A percentile compares a stretch with the other conserved stretches of the same genome.
phyloP scores from a whole-genome alignment of 2,797 vertebrate species.

The Tolypeutes matacus region DNA sequence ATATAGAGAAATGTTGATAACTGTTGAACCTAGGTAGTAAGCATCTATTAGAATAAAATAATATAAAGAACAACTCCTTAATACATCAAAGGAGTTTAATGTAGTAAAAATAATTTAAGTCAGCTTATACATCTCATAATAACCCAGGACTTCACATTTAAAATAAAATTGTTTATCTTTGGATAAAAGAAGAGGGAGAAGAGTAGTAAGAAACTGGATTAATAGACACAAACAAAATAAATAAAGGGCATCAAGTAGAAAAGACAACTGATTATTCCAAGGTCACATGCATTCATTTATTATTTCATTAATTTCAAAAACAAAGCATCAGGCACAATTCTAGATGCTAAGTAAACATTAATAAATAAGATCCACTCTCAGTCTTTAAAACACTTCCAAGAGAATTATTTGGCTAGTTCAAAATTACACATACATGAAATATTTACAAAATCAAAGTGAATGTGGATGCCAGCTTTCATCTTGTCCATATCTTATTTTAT shows the following conservation, averaged over 20 bases:
- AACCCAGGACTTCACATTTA: not conserved
- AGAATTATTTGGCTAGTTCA: not conserved
- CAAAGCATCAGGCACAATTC: not conserved
- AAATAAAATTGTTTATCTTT: not conserved
- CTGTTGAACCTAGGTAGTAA: not conserved
- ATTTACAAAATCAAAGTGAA: not conserved
- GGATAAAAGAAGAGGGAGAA: not conserved
- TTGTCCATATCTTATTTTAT: not conserved
- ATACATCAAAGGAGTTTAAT: not conserved
- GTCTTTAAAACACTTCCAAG: not conserved
- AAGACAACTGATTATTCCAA: not conserved
- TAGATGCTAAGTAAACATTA: not conserved
- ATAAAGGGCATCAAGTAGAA: not conserved
- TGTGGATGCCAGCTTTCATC: not conserved
- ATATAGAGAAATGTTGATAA: not conserved
- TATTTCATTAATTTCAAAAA: not conserved
- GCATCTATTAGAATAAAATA: not conserved
- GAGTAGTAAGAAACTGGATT: not conserved
- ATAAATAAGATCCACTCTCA: not conserved
- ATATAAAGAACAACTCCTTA: not conserved
- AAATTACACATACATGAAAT: not conserved
- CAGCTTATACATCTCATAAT: not conserved
- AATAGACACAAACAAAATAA: not conserved
- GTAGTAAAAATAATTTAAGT: not conserved
- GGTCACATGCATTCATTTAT: not conserved